Evolutionary conservation across 2,113 vertebrate species (phyloP).

Genomic region (Cariama cristata): DNA sequence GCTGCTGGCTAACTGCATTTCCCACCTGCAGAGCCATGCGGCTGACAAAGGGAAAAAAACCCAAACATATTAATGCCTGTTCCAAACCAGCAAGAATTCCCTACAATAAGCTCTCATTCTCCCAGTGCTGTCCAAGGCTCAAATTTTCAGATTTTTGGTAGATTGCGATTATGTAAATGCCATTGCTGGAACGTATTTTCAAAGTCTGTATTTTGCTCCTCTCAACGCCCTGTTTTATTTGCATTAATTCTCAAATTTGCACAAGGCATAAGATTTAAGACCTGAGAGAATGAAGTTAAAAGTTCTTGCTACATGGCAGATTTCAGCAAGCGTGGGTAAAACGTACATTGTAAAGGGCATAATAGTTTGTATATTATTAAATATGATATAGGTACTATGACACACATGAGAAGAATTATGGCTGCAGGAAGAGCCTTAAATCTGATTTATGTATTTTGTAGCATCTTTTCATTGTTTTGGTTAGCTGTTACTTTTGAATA

Average conservation of each 20-base stretch:
- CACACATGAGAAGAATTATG: neutral
- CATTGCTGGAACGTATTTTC: neutral
- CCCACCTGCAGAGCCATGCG: rapidly evolving
- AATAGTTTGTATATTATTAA: neutral
- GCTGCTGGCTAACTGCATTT: neutral
- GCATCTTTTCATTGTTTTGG: neutral
- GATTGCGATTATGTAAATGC: neutral
- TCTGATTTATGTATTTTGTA: neutral
- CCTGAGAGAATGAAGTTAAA: neutral
- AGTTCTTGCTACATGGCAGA: neutral
- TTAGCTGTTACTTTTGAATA: neutral
- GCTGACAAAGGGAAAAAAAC: neutral
- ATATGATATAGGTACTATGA: neutral
- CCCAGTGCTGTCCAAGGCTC: neutral
- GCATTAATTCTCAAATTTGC: neutral
- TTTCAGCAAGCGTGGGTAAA: neutral
- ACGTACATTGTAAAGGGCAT: neutral
- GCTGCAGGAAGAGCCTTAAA: neutral
- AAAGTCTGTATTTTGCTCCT: neutral
- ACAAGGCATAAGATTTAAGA: neutral
- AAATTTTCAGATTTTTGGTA: neutral
- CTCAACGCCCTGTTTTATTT: neutral
- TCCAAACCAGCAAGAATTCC: neutral
- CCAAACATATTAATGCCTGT: too few relatives aligned
- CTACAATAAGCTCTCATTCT: neutral